Base-by-base conservation (phyloP, 1,140 invertebrate species). In the Arctopsyche grandis region DNA sequence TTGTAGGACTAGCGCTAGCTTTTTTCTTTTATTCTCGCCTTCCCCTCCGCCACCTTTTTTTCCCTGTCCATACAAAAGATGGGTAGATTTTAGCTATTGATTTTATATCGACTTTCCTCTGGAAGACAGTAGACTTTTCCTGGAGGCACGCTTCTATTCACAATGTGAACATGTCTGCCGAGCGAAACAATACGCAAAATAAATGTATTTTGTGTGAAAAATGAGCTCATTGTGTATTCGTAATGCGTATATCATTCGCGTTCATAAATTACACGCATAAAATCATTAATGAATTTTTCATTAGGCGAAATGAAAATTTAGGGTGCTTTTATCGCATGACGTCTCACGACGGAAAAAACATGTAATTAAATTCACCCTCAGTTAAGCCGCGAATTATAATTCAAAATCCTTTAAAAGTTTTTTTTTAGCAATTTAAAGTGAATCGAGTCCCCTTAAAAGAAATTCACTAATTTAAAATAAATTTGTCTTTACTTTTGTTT, bases 231-330 rank as follows among this genome's bases (percentile, higher is more conserved):
- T 60, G n/a, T 16, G 56, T 60, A 60, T 60, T 60, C 56, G 56
- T 19, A 60, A 60, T 19, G 56, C 56, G 56, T 60, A 60, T 60
- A 60, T 60, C 56, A 60, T 60, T 60, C 56, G 56, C 56, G 21
- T 60, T 60, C 56, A 60, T 60, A 60, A 60, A 60, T 60, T 60
- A 60, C 56, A 16, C 56, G 56, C 56, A 21, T 7, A 60, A 60
- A 60, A 60, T 60, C 16, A 21, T 60, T 60, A 60, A 60, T 60
- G 56, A 60, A 60, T 60, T 60, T 60, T 60, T 60, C 56, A 60
- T 60, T 60, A 60, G 56, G 16, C 56, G 16, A 60, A 60, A 60
- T 60, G 56, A 60, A 60, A 60, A 60, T 60, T 60, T 60, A 60
- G 56, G 56, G 56, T 7, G 56, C 21, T 60, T 60, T 60, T 60